Base-by-base conservation (phyloP, 2,888 invertebrate genomes). In the Hermodice carunculata region DNA sequence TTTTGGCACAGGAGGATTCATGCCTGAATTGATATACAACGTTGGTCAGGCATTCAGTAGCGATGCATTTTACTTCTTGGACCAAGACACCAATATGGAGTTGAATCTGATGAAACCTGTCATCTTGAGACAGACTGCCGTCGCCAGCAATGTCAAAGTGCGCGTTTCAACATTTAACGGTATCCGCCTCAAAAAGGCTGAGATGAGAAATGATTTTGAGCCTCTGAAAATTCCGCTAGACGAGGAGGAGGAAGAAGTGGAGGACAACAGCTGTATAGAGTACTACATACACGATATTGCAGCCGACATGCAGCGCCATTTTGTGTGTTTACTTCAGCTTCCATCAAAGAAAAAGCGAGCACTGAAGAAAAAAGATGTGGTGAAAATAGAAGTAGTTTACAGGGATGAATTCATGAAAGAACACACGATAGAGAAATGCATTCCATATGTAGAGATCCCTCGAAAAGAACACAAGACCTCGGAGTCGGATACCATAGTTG, bases 1-100 rank as follows among this genome's bases (percentile, higher is more conserved):
- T n/a, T 72, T 81, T 8, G 80, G 78, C 3, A 80, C 81, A 17
- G 78, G 77, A 29, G 78, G 76, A 31, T 71, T 74, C 43, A 69
- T 80, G 29, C 80, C 81, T 0, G 80, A 82, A 37, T 58, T 74
- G 14, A 71, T 78, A 51, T 81, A 76, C 71, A 63, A 76, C 57
- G 49, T 82, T 22, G 79, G 81, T 2, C 79, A 80, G 53, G 67
- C 68, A 40, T 81, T 81, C 68, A 79, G 81, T 62, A 81, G 78
- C 48, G 80, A 81, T 42, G 78, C 82, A 0, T 80, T 77, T 71
- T 81, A 79, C 66, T 78, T 78, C 70, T 69, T 82, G 2, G 78
- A 80, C 57, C 76, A 76, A 34, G 73, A 73, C 46, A 57, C 71
- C 5, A 73, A 76, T 49, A 67, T 78, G 22, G 77, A 79, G 58